Evolutionary conservation across 2,797 vertebrate species (phyloP).

Genomic region (Phoeniculus purpureus): DNA sequence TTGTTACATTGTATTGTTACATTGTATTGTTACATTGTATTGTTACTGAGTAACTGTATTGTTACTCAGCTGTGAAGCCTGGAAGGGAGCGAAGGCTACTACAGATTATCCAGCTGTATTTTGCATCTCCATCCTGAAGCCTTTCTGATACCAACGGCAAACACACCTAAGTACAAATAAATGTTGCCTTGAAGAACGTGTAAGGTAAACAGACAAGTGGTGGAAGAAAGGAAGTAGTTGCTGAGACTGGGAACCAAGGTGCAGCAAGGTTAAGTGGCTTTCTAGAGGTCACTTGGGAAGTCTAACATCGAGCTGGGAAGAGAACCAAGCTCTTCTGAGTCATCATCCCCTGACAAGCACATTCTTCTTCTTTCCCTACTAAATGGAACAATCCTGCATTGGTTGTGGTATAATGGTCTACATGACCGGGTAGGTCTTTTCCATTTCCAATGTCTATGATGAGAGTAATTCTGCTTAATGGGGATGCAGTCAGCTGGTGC

Average conservation of each 20-base stretch:
- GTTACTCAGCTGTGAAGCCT: neutral
- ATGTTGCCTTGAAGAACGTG: neutral
- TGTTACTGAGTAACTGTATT: neutral
- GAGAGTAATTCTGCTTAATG: slow-evolving; percentile 71
- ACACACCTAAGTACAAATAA: neutral
- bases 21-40: neutral
- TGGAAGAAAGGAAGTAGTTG: neutral
- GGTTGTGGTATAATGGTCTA: slow-evolving; percentile 60
- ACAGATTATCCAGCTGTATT: neutral
- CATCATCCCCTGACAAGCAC: slow-evolving; percentile 56
- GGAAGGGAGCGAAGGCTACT: neutral
- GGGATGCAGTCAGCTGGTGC: slow-evolving; percentile 68
- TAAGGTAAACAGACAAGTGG: neutral
- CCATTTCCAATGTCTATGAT: slow-evolving; percentile 67
- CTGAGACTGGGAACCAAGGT: neutral
- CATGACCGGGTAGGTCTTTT: slow-evolving; percentile 69
- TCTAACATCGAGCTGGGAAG: neutral
- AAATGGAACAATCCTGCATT: slow-evolving; percentile 65
- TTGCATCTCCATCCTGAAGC: neutral
- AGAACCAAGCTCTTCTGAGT: slow-evolving; percentile 61
- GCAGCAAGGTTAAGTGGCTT: slow-evolving; percentile 51
- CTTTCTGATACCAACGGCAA: neutral
- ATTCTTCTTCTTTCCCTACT: slow-evolving; percentile 57
- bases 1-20: neutral
- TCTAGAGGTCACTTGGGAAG: slow-evolving; percentile 14